These are phyloP conservation scores for Palythoa heliodiscus DNA, from an alignment of 92 coral and sea anemone species.

Conservation along the genomic window DNA sequence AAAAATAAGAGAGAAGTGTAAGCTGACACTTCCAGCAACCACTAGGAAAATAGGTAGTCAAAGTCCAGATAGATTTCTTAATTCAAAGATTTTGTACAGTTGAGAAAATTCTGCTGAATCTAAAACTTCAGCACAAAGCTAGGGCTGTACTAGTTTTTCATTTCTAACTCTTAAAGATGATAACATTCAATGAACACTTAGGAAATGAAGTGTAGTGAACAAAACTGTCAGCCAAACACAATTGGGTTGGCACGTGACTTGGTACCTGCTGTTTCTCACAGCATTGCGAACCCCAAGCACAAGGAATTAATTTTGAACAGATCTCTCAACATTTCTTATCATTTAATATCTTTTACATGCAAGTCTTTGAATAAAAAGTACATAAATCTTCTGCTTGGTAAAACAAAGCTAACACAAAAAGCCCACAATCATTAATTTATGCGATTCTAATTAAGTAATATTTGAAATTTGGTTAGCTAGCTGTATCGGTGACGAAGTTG, in stretches of 20 bases:
- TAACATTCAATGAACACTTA: not conserved
- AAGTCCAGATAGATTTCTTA: not conserved
- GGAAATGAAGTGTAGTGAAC: not conserved
- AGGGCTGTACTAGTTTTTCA: not conserved
- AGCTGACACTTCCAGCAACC: not conserved
- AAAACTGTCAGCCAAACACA: not conserved
- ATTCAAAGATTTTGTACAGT: not conserved
- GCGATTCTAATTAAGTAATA: slow-evolving; percentile 17
- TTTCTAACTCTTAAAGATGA: not conserved
- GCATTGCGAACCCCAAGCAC: not conserved
- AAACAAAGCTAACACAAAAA: not conserved
- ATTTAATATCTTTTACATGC: not conserved
- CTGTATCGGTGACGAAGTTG: not conserved
- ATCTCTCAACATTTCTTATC: not conserved
- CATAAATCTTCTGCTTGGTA: not conserved
- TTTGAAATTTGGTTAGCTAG: not conserved
- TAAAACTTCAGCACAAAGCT: not conserved
- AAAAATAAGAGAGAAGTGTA: not conserved
- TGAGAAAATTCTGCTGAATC: not conserved
- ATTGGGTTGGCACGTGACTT: not conserved
- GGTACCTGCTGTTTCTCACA: not conserved
- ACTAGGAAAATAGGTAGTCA: not conserved
- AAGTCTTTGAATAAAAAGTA: not conserved
- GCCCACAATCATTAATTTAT: slow-evolving; percentile 9
- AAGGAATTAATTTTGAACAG: not conserved